Percentiles rank a stretch among this genome's conserved stretches.
Evolutionary conservation across 2,888 invertebrate species (phyloP).

Genomic region (Xestoiulus laeticollis): DNA sequence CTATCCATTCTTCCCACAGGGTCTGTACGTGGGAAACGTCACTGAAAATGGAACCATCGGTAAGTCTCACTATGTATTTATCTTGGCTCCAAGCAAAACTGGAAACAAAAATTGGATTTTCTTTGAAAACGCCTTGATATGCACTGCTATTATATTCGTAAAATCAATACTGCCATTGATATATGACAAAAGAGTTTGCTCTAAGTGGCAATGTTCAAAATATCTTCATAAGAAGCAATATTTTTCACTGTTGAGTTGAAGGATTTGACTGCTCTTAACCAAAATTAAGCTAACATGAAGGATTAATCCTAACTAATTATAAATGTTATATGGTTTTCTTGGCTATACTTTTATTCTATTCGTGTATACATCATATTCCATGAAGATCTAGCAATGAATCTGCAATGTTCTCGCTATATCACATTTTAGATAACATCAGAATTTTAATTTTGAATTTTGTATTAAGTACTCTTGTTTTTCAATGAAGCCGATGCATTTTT

Average conservation of each 20-base stretch:
- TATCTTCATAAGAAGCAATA: neutral
- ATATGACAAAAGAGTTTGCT: neutral
- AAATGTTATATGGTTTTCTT: too few species aligned
- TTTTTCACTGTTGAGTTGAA: neutral
- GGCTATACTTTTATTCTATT: too few species aligned
- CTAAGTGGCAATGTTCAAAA: neutral
- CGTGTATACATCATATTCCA: too few species aligned
- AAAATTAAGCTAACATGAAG: too few species aligned
- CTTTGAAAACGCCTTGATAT: neutral
- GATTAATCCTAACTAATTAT: too few species aligned
- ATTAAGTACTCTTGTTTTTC: too few species aligned
- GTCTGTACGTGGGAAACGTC: conserved; percentile 93
- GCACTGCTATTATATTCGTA: neutral
- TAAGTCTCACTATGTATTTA: conserved; percentile 59
- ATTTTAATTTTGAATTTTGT: too few species aligned
- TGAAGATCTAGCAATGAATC: too few species aligned
- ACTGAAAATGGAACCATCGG: conserved; percentile 94
- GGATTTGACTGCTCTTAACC: too few species aligned
- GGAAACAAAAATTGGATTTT: neutral
- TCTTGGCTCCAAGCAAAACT: neutral
- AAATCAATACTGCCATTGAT: neutral
- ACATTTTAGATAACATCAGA: too few species aligned
- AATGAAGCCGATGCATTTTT: too few species aligned
- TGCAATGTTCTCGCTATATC: too few species aligned
- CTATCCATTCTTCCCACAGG: conserved; percentile 95